phyloP scores from a whole-genome alignment of 2,797 vertebrate genomes.

The Centropyge bicolor region DNA sequence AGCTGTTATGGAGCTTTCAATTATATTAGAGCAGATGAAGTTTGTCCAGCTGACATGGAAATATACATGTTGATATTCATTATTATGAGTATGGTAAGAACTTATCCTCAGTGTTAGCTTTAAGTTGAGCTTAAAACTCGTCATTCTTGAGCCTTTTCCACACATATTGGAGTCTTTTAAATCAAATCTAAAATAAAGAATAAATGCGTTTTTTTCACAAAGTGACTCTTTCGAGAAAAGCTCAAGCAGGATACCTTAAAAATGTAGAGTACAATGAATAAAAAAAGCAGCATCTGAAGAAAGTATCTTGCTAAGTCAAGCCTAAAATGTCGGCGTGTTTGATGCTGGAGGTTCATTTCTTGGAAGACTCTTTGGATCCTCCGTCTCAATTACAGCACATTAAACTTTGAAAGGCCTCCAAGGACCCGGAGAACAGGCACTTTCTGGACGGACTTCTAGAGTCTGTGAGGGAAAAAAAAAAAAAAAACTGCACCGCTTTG shows the following conservation, averaged over 20 bases:
- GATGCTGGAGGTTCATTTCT: slow-evolving; percentile 52
- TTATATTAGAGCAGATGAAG: background rate
- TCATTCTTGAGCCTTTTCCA: background rate
- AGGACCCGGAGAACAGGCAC: slow-evolving; percentile 50
- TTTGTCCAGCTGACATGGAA: background rate
- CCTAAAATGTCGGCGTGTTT: slow-evolving; percentile 26
- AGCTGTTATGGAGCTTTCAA: background rate
- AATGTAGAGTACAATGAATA: slow-evolving; percentile 1
- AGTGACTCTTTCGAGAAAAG: slow-evolving; percentile 1
- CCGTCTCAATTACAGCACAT: slow-evolving; percentile 65
- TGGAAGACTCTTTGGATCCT: slow-evolving; percentile 58
- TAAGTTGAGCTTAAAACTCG: background rate
- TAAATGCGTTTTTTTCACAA: background rate
- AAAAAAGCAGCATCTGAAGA: slow-evolving; percentile 26
- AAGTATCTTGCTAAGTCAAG: slow-evolving; percentile 24
- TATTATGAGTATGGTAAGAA: too few relatives aligned
- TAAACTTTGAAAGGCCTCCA: slow-evolving; percentile 70
- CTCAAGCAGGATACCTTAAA: slow-evolving; percentile 10
- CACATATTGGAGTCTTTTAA: background rate
- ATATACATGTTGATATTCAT: too few relatives aligned
- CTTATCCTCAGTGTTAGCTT: background rate
- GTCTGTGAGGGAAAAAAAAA: slow-evolving; percentile 48
- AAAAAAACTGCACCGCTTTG: slow-evolving; percentile 62
- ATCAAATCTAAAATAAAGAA: background rate
- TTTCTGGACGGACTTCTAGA: slow-evolving; percentile 72